A percentile compares a stretch with the other conserved stretches of the same genome.
Conservation (phyloP, 2,113 vertebrate genomes). For the Platysteira castanea region DNA sequence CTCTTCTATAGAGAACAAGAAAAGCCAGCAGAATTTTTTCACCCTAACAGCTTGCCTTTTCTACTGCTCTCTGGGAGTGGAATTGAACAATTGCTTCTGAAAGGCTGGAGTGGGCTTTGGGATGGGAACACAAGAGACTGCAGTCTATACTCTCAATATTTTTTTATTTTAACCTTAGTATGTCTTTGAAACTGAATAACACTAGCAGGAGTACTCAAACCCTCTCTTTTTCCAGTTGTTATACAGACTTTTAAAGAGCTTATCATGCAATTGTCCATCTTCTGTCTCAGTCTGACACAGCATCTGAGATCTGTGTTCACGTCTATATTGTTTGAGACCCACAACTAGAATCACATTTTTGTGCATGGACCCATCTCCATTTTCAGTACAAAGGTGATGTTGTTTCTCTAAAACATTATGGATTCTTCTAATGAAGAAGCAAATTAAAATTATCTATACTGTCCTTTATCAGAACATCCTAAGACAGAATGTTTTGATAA, state of each 20-base stretch:
- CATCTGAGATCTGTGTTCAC: neutral
- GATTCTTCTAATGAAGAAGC: neutral
- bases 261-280: neutral
- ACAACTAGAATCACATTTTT: neutral
- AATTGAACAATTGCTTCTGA: neutral
- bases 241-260: neutral
- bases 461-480: neutral
- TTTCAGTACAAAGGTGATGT: neutral
- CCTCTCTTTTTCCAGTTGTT: neutral
- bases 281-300: neutral
- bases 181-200: neutral
- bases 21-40: neutral
- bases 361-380: rapidly evolving
- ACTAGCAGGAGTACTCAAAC: neutral
- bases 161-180: neutral
- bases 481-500: neutral
- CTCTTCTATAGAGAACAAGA: neutral
- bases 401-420: neutral
- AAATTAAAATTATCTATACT: neutral
- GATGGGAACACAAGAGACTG: neutral
- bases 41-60: neutral
- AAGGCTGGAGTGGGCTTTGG: neutral
- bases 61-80: neutral
- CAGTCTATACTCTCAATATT: neutral
- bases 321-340: neutral